A percentile compares a stretch with the other conserved stretches of the same genome.
Evolutionary conservation across 2,113 vertebrate species (phyloP).

Genomic region (Rhizomys pruinosus): DNA sequence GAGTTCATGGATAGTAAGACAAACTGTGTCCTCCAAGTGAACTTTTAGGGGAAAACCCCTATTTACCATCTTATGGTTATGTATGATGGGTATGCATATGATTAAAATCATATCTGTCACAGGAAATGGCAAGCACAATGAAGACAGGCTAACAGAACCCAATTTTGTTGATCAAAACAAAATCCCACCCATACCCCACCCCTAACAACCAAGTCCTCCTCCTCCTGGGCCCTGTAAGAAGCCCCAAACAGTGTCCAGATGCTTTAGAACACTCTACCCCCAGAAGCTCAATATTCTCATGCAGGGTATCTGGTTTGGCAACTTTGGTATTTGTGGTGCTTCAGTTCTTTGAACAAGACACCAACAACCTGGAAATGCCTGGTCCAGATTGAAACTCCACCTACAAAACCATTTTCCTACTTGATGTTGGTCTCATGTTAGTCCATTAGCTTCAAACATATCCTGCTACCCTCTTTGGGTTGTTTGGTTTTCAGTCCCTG

Average conservation of each 20-base stretch:
- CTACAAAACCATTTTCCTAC: neutral
- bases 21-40: neutral
- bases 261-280: neutral
- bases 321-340: neutral
- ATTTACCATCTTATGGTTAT: neutral
- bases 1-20: neutral
- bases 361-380: too few species aligned
- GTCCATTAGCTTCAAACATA: neutral
- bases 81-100: neutral
- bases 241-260: neutral
- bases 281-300: neutral
- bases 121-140: neutral
- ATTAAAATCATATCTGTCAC: neutral
- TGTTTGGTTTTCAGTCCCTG: neutral
- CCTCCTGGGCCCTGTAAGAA: neutral
- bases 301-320: neutral
- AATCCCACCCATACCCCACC: neutral
- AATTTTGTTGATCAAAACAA: neutral
- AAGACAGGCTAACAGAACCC: neutral
- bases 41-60: neutral
- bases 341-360: neutral
- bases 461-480: neutral
- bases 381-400: neutral
- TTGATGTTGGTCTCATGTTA: neutral
- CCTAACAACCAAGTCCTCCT: neutral